Evolutionary conservation across 2,113 vertebrate genomes (phyloP).

Genomic region (Cephalopholis sonnerati): DNA sequence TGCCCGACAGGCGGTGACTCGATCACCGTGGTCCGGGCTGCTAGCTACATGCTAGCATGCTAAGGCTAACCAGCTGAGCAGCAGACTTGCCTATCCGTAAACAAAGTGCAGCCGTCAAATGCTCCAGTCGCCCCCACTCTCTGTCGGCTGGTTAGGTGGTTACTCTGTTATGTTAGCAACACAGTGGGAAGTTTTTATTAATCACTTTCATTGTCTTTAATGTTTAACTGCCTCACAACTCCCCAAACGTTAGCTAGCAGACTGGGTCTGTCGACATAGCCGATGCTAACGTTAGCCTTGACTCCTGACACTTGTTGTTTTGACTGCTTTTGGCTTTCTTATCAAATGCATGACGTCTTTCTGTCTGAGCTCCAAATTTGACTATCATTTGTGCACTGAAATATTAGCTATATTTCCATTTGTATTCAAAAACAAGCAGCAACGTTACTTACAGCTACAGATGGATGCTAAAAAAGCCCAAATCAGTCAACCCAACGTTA

Average conservation of each 20-base stretch:
- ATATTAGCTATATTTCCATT: background rate
- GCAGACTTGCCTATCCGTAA: slow-evolving; percentile 51
- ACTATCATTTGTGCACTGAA: background rate
- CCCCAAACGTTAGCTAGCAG: slow-evolving; percentile 34
- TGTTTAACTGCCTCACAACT: slow-evolving; percentile 20
- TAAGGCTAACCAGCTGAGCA: slow-evolving; percentile 61
- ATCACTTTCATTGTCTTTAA: background rate
- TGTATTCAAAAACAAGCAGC: background rate
- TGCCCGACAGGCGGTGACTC: slow-evolving; percentile 57
- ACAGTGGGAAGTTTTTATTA: background rate
- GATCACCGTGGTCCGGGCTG: slow-evolving; percentile 72
- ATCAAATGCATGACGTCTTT: background rate
- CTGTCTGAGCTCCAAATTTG: background rate
- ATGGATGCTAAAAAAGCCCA: slow-evolving; percentile 47
- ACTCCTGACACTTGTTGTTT: slow-evolving; percentile 78
- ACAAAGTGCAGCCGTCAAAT: slow-evolving; percentile 48
- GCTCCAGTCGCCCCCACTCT: background rate
- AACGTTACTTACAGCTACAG: background rate
- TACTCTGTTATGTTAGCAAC: background rate
- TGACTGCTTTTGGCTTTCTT: slow-evolving; percentile 11
- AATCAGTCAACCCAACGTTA: slow-evolving; percentile 24
- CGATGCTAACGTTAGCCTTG: slow-evolving; percentile 57
- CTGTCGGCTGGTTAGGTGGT: background rate
- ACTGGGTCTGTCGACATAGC: slow-evolving; percentile 43
- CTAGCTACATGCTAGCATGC: slow-evolving; percentile 51